phyloP scores from a whole-genome alignment of 2,113 vertebrate genomes.

The Lucifuga dentata region DNA sequence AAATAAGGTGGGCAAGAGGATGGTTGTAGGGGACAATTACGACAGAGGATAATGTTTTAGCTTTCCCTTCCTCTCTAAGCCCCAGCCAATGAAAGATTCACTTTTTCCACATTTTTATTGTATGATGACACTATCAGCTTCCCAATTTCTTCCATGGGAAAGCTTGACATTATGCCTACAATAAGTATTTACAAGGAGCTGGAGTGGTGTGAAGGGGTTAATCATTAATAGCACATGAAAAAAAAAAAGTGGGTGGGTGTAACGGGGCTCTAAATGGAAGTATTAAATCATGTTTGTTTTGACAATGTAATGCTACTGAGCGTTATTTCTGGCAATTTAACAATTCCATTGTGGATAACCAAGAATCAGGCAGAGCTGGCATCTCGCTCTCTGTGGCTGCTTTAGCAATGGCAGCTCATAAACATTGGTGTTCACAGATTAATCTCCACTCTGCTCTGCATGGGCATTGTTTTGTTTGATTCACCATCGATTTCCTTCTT shows the following conservation, averaged over 20 bases:
- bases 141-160: neutral
- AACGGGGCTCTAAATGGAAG: constrained; percentile 12
- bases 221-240: constrained; percentile 22
- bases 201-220: constrained; percentile 8
- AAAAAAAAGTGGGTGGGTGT: constrained; percentile 18
- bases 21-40: neutral
- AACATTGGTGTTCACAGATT: constrained; percentile 25
- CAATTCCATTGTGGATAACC: constrained; percentile 25
- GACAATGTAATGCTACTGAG: neutral
- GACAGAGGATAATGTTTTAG: neutral
- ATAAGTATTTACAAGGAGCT: constrained; percentile 9
- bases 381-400: constrained; percentile 1
- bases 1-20: neutral
- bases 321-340: constrained; percentile 7
- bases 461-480: constrained; percentile 41
- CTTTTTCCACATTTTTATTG: constrained; percentile 12
- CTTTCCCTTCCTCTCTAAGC: constrained; percentile 4
- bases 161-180: constrained; percentile 3
- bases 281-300: constrained; percentile 40
- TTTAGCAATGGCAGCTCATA: constrained; percentile 29
- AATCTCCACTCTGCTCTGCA: constrained; percentile 8
- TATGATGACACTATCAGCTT: neutral
- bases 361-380: neutral
- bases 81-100: neutral
- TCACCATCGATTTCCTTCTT: constrained; percentile 25